Percentiles rank a stretch among this genome's conserved stretches.
Conservation (phyloP, 2,888 invertebrate species). For the Apodemia duryi region DNA sequence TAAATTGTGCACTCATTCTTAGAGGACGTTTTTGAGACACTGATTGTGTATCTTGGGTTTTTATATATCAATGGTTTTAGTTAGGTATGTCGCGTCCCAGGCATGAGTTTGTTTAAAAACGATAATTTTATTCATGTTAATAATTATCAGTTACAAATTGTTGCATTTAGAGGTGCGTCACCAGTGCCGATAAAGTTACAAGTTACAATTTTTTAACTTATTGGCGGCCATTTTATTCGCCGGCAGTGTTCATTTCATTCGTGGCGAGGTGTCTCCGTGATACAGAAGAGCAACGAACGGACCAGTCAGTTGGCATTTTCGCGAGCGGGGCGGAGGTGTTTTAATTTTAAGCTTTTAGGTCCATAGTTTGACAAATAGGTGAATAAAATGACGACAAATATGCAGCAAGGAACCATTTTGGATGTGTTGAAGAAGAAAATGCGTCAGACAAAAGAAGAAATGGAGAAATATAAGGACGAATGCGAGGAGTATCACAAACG, state of each 20-base stretch:
- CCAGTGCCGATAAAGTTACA: constrained; percentile 58
- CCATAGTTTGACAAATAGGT: constrained; percentile 61
- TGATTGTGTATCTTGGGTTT: too few relatives aligned
- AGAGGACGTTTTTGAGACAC: too few relatives aligned
- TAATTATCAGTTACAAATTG: constrained; percentile 36
- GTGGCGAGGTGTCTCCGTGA: constrained; percentile 73
- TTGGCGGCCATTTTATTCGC: constrained; percentile 77
- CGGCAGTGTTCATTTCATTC: constrained; percentile 76
- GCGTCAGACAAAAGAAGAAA: constrained; percentile 99
- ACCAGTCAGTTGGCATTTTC: constrained; percentile 77
- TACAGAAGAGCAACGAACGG: constrained; percentile 65
- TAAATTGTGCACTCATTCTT: too few relatives aligned
- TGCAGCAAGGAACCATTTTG: constrained; percentile 95
- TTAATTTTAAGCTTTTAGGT: constrained; percentile 67
- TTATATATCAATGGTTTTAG: too few relatives aligned
- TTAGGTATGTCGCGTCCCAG: too few relatives aligned
- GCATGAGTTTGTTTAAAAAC: too few relatives aligned
- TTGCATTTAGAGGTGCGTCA: constrained; percentile 41
- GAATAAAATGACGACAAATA: constrained; percentile 89
- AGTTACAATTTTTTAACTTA: constrained; percentile 57
- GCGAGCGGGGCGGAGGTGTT: constrained; percentile 76
- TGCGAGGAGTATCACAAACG: constrained; percentile 97
- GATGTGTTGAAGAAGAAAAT: constrained; percentile 99
- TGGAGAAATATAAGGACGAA: constrained; percentile 98
- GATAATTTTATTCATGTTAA: constrained; percentile 31